Evolutionary conservation across 2,888 invertebrate species (phyloP).

Genomic region (Clostera curtula): DNA sequence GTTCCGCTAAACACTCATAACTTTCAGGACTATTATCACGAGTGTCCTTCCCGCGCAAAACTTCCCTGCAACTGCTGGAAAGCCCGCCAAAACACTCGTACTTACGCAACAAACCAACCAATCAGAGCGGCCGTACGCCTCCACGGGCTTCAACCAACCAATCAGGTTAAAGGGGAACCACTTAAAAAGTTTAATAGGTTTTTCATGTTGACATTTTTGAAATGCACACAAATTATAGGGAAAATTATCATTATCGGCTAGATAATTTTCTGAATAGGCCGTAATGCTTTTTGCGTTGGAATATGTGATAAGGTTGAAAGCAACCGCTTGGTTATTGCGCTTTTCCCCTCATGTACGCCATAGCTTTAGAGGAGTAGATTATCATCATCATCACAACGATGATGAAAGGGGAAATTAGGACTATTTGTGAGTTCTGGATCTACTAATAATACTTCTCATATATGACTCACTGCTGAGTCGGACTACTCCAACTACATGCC

Average conservation of each 20-base stretch:
- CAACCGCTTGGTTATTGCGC: constrained; percentile 16
- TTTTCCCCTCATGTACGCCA: constrained; percentile 4
- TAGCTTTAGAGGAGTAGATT: no score
- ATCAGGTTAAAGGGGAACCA: constrained; percentile 50
- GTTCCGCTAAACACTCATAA: constrained; percentile 41
- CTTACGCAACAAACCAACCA: constrained; percentile 51
- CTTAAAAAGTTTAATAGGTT: constrained; percentile 67
- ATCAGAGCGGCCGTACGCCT: constrained; percentile 49
- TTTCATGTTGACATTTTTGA: constrained; percentile 53
- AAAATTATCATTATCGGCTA: constrained; percentile 29
- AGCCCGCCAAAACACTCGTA: constrained; percentile 62
- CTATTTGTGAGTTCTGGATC: constrained; percentile 4
- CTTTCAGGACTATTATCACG: constrained; percentile 32
- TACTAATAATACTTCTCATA: no score
- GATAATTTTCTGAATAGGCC: constrained; percentile 19
- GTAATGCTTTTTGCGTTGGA: constrained; percentile 18
- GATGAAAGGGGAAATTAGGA: no score
- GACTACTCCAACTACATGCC: no score
- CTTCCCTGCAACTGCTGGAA: constrained; percentile 54
- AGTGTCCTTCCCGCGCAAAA: constrained; percentile 43
- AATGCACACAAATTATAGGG: constrained; percentile 32
- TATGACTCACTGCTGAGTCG: no score
- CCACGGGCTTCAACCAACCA: constrained; percentile 40
- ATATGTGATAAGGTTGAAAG: constrained; percentile 22
- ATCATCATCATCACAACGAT: no score